phyloP scores from a whole-genome alignment of 2,888 invertebrate species.

The Erannis defoliaria region DNA sequence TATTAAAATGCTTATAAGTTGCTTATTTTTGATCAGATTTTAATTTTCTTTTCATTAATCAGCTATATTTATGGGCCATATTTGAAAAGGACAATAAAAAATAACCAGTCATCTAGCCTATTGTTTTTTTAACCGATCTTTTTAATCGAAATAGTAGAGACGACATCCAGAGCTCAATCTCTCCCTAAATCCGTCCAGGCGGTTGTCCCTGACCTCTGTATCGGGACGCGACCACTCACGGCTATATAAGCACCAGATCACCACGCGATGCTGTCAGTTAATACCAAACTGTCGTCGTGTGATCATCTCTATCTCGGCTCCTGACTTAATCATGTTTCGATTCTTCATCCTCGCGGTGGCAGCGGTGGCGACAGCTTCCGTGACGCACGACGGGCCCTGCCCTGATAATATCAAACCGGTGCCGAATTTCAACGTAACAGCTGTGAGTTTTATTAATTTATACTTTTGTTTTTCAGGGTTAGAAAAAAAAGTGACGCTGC shows the following conservation, averaged over 20 bases:
- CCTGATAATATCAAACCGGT: slow-evolving; percentile 67
- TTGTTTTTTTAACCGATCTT: no score
- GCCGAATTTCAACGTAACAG: slow-evolving; percentile 68
- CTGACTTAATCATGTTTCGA: slow-evolving; percentile 62
- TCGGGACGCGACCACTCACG: slow-evolving; percentile 22
- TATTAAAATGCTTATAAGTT: no score
- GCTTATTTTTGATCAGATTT: no score
- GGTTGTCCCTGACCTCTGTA: slow-evolving; percentile 68
- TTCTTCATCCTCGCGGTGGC: slow-evolving; percentile 60
- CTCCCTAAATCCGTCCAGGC: slow-evolving; percentile 19
- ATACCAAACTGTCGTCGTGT: slow-evolving; percentile 53
- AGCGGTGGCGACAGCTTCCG: slow-evolving; percentile 65
- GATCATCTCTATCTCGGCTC: slow-evolving; percentile 46
- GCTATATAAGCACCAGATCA: slow-evolving; percentile 65
- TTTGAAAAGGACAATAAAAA: no score
- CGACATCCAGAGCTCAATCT: neutral
- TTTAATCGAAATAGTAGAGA: neutral
- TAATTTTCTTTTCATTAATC: no score
- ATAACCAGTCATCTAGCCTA: no score
- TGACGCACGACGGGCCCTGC: slow-evolving; percentile 66
- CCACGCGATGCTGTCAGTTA: slow-evolving; percentile 53
- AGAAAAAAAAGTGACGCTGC: no score
- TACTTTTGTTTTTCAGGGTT: neutral
- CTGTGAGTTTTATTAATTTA: slow-evolving; percentile 55
- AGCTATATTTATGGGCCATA: no score